Conservation (phyloP, 1,140 invertebrate genomes). For the Heterodera schachtii region DNA sequence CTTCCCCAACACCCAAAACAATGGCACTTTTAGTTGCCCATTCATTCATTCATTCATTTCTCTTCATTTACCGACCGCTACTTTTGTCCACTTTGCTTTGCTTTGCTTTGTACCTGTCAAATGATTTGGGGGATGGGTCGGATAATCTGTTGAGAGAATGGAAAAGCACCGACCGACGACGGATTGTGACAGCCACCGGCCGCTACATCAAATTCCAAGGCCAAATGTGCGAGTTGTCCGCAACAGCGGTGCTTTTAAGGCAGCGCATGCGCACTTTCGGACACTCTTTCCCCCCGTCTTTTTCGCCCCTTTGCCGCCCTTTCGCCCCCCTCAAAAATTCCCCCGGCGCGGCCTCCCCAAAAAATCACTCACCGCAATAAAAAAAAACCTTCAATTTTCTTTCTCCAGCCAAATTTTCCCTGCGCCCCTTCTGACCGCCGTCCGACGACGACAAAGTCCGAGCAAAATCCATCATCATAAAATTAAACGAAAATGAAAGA, state of each 20-base stretch:
- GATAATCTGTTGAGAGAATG: not conserved
- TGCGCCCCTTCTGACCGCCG: too few species aligned
- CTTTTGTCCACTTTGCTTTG: too few species aligned
- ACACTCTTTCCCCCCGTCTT: not conserved
- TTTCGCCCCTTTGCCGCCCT: too few species aligned
- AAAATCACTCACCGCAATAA: too few species aligned
- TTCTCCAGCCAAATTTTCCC: too few species aligned
- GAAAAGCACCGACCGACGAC: not conserved
- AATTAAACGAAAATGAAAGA: too few species aligned
- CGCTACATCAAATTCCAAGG: not conserved
- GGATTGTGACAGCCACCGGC: not conserved
- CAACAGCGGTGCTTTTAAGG: not conserved
- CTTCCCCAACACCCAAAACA: too few species aligned
- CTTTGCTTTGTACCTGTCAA: not conserved
- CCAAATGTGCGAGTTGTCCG: not conserved
- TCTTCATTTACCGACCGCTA: not conserved
- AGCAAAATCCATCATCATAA: too few species aligned
- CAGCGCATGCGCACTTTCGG: not conserved
- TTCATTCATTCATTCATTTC: not conserved
- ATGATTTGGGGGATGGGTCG: not conserved
- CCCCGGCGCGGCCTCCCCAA: too few species aligned
- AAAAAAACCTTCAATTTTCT: too few species aligned
- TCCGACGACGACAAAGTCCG: too few species aligned
- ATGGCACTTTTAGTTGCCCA: not conserved
- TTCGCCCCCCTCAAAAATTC: too few species aligned